Base-by-base conservation (phyloP, 1,140 invertebrate genomes). In the Cydia strobilella region DNA sequence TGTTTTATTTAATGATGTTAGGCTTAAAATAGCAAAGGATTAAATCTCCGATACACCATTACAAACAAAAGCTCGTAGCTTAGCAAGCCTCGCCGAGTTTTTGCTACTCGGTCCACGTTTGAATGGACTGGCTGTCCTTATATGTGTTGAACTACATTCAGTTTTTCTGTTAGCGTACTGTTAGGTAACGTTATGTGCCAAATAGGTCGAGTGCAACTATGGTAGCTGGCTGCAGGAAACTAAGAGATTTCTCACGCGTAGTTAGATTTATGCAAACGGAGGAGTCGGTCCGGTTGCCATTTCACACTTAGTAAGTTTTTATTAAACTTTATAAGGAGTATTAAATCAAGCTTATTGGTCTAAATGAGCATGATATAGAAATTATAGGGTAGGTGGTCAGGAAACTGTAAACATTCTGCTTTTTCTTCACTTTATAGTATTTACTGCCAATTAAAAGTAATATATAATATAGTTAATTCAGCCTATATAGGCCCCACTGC, bases 111-210 rank as follows among this genome's bases (percentile, higher is more conserved):
- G 20, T 59, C 54, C 20, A 59, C 54, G 54, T 59, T 12, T 59
- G 20, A 59, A 59, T 59, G 18, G 54, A 1, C 54, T 1, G 9
- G 18, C 54, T 59, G 35, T 18, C 65, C 65, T 69, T 69, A 69
- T 69, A 35, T 39, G 65, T 3, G 15, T n/a, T 69, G 65, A 69
- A 69, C 65, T 69, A 69, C 65, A 35, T 69, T 65, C 23, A 18
- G 65, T 69, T 69, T 69, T 69, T 69, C 27, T 69, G 65, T 69
- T 39, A 69, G 27, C 31, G n/a, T 69, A 69, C 65, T 69, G 65
- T 69, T 69, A 69, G 65, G 31, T 69, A 69, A 69, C 65, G 65
- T 69, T 69, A 69, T 9, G 20, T 59, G 10, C 54, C 54, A 59
- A 59, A 59, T 59, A 23, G 54, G 54, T 59, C 54, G 18, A 59